phyloP scores from a whole-genome alignment of 2,888 invertebrate species.

The Beris morrisii region DNA sequence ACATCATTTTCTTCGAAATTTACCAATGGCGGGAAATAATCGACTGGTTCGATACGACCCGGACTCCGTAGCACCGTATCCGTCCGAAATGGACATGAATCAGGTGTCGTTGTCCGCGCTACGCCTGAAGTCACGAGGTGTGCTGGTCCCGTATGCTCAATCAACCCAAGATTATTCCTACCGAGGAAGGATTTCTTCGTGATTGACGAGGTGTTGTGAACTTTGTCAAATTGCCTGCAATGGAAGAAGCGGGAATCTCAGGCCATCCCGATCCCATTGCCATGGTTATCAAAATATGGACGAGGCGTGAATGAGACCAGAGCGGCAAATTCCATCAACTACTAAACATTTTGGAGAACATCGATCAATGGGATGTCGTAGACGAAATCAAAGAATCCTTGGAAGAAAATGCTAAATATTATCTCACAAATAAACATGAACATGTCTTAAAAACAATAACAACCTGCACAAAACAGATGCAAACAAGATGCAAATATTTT shows the following conservation, averaged over 20 bases:
- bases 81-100: slow-evolving; percentile 47
- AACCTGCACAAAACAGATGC: slow-evolving; percentile 16
- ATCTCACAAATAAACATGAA: slow-evolving; percentile 33
- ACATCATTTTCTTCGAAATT: too few relatives aligned
- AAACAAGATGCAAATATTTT: slow-evolving; percentile 43
- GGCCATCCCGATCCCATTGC: slow-evolving; percentile 61
- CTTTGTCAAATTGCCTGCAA: slow-evolving; percentile 61
- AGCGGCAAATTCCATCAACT: slow-evolving; percentile 63
- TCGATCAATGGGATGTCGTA: slow-evolving; percentile 77
- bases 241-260: slow-evolving; percentile 53
- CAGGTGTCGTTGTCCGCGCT: slow-evolving; percentile 57
- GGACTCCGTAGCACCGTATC: slow-evolving; percentile 6
- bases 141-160: slow-evolving; percentile 67
- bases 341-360: slow-evolving; percentile 61
- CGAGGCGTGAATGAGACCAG: slow-evolving; percentile 33
- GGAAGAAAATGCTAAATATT: slow-evolving; percentile 43
- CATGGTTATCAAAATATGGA: slow-evolving; percentile 65
- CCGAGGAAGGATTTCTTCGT: slow-evolving; percentile 64
- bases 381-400: slow-evolving; percentile 65
- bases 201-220: slow-evolving; percentile 80
- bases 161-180: slow-evolving; percentile 66
- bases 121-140: slow-evolving; percentile 53
- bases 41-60: slow-evolving; percentile 18
- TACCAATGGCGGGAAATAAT: slow-evolving; percentile 2
- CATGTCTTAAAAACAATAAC: slow-evolving; percentile 13